Base-by-base conservation (phyloP, 1,140 invertebrate genomes). In the Tribolium castaneum region DNA sequence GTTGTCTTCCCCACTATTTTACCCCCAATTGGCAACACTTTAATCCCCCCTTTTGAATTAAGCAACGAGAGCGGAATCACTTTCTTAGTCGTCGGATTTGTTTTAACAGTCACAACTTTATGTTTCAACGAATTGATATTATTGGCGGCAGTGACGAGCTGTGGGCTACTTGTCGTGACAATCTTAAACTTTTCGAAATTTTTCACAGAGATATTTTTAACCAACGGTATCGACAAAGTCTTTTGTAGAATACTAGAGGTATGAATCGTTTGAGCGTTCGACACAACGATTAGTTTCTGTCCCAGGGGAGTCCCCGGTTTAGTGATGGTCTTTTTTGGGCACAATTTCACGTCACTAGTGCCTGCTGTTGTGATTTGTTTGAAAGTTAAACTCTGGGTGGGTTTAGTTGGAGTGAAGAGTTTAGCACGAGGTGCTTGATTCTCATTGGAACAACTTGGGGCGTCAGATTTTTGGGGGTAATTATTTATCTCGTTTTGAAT, bases 141-240 rank as follows among this genome's bases (percentile, higher is more conserved):
- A 75, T 77, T 78, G 76, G 79, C 74, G 70, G 76, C 16, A 51
- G 77, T 79, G n/a, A 76, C 73, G 6, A 81, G 45, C 71, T 81
- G 78, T 59, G 81, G 35, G 39, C 50, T 71, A 80, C 72, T 80
- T 34, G 81, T 85, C 6, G 82, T 80, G 10, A 85, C 80, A 71
- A 86, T 86, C 80, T 86, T 86, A 39, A 86, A 84, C 74, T 86
- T 85, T 34, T 86, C 85, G 25, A 86, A 81, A 79, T 84, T 86
- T 79, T 85, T 84, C 56, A 86, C 81, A 0, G 84, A 80, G 12
- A 86, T 76, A 54, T 83, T 86, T 72, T 86, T 86, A 34, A 86
- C 82, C 59, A 84, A 82, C 14, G 85, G 82, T 51, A 85, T 84
- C n/a, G 83, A 82, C 10, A 86, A 66, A 9, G 85, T 85, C 50